Base-by-base conservation (phyloP, 2,888 invertebrate genomes). In the Incurvaria masculella region DNA sequence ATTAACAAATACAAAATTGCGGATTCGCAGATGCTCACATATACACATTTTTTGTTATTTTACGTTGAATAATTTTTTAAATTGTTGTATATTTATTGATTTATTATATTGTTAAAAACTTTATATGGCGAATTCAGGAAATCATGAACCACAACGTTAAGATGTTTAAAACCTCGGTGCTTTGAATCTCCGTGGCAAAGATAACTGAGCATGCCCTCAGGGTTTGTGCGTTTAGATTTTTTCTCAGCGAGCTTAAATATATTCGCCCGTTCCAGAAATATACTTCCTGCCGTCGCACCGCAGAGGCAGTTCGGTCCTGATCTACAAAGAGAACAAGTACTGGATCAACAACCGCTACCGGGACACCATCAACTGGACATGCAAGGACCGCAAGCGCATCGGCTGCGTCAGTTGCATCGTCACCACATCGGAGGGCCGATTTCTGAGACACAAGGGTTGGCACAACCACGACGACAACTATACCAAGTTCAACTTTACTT, bases 301-400 rank as follows among this genome's bases (percentile, higher is more conserved):
- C n/a, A 68, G 71, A 0, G 78, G 78, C 38, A 78, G 76, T 53
- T 78, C 76, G 75, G 76, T 78, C 33, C 60, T 78, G 46, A 78
- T 78, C 56, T 78, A 67, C 60, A 72, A 75, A 50, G 76, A 78
- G 55, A 78, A 78, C 61, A 78, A 78, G 55, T 78, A 71, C 51
- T 78, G 78, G 78, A 74, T 78, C 55, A 78, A 78, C 58, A 78
- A 78, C 47, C 63, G 76, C 10, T 78, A 78, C 48, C 76, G 75
- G 58, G 76, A 76, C 55, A 78, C 78, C 0, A 78, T 78, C 19
- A 78, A 78, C 49, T 78, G 78, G 78, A 78, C 78, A 0, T 78
- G 78, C 55, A 61, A 74, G 49, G 78, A 78, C 46, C 61, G 76
- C 17, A 76, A 78, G 51, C 59, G 74, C 1, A 57, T 75, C 1